Conservation (phyloP, 1,140 invertebrate genomes). For the Euwallacea similis region DNA sequence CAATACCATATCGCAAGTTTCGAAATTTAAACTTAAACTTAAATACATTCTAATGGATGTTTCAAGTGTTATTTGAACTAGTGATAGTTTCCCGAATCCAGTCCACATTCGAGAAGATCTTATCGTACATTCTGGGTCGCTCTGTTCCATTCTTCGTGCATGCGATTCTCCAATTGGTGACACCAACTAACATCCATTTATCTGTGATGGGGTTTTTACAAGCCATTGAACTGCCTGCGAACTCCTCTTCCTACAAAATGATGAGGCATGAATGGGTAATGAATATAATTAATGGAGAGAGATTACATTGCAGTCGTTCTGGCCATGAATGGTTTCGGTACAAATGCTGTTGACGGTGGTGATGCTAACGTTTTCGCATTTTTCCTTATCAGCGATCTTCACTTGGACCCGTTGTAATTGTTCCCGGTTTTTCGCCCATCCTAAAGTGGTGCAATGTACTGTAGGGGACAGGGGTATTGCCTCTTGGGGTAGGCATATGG, state of each 20-base stretch:
- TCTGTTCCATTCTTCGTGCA: constrained; percentile 72
- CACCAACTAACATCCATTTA: constrained; percentile 72
- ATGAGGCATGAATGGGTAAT: constrained; percentile 13
- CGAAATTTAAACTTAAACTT: not conserved
- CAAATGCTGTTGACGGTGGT: constrained; percentile 78
- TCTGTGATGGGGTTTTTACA: constrained; percentile 67
- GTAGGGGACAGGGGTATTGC: constrained; percentile 32
- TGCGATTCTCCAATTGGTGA: constrained; percentile 81
- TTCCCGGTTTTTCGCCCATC: constrained; percentile 80
- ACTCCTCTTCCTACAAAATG: constrained; percentile 73
- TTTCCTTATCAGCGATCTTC: constrained; percentile 71
- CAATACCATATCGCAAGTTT: not conserved
- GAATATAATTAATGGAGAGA: constrained; percentile 2
- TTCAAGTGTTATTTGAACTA: constrained; percentile 36
- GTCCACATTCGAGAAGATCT: constrained; percentile 75
- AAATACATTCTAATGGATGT: not conserved
- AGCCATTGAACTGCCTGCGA: constrained; percentile 81
- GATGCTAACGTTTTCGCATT: constrained; percentile 81
- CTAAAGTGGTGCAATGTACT: constrained; percentile 73
- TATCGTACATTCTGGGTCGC: constrained; percentile 78
- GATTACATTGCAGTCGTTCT: constrained; percentile 79
- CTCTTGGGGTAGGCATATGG: constrained; percentile 72
- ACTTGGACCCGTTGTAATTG: constrained; percentile 77
- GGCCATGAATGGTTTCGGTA: constrained; percentile 76
- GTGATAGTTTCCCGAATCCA: constrained; percentile 76